phyloP scores from a whole-genome alignment of 2,888 invertebrate genomes.

The Cephus runcator region DNA sequence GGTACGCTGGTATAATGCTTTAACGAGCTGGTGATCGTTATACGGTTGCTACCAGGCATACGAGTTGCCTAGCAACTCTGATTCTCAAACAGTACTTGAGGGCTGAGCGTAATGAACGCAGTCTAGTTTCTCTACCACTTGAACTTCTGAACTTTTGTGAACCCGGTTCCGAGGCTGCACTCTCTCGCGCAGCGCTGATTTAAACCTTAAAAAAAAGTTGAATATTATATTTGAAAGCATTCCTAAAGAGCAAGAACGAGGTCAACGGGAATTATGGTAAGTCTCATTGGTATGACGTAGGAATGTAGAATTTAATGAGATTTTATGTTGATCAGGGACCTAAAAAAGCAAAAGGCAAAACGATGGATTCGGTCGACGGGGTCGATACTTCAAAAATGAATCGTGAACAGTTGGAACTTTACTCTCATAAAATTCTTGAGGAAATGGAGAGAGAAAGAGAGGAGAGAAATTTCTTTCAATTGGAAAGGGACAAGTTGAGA shows the following conservation, averaged over 20 bases:
- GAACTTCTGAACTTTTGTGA: not conserved
- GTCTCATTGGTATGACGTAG: not conserved
- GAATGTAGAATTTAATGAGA: not conserved
- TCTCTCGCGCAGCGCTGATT: no score
- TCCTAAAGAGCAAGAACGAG: not conserved
- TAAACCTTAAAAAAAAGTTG: not conserved
- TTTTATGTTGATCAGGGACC: constrained; percentile 6
- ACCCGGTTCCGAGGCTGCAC: not conserved
- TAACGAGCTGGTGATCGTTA: not conserved
- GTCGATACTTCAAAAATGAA: constrained; percentile 93
- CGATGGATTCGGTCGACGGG: constrained; percentile 76
- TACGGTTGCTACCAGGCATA: not conserved
- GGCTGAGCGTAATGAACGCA: not conserved
- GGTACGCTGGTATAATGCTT: not conserved
- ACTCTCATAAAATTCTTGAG: constrained; percentile 85
- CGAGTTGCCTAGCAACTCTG: not conserved
- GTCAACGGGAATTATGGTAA: not conserved
- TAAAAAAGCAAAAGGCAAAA: constrained; percentile 42
- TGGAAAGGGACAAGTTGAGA: constrained; percentile 93
- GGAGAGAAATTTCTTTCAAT: constrained; percentile 94
- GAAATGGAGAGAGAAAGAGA: constrained; percentile 95
- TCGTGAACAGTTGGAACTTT: constrained; percentile 91
- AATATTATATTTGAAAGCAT: not conserved
- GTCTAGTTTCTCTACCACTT: not conserved
- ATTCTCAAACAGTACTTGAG: not conserved